Percentiles rank a stretch among this genome's conserved stretches.
These are phyloP conservation scores for Anagyrus pseudococci DNA, from an alignment of 2,888 invertebrate species.

Conservation along the genomic window DNA sequence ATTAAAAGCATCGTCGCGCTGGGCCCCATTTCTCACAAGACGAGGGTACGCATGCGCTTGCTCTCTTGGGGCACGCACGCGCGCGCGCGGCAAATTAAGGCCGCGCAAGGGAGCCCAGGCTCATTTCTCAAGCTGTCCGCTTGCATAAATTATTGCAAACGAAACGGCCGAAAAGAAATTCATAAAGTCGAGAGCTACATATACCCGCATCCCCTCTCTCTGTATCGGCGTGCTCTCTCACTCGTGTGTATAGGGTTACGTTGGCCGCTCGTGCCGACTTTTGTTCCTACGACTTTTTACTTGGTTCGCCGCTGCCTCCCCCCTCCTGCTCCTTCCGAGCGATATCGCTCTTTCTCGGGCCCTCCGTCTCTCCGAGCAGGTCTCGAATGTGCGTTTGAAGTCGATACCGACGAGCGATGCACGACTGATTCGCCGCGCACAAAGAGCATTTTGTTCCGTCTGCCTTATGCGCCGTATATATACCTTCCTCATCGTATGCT, in stretches of 20 bases:
- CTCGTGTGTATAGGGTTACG: too few relatives aligned
- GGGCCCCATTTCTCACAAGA: slow-evolving; percentile 58
- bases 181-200: slow-evolving; percentile 50
- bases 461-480: too few relatives aligned
- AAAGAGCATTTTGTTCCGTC: slow-evolving; percentile 39
- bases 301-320: too few relatives aligned
- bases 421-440: slow-evolving; percentile 44
- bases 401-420: slow-evolving; percentile 43
- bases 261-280: too few relatives aligned
- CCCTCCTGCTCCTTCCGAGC: neutral
- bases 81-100: slow-evolving; percentile 60
- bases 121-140: slow-evolving; percentile 59
- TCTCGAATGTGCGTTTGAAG: slow-evolving; percentile 36
- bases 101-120: slow-evolving; percentile 55
- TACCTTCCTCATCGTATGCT: too few relatives aligned
- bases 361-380: slow-evolving; percentile 7
- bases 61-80: too few relatives aligned
- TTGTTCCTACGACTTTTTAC: too few relatives aligned
- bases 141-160: slow-evolving; percentile 59
- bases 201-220: slow-evolving; percentile 32
- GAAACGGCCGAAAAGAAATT: slow-evolving; percentile 56
- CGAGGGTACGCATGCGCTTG: slow-evolving; percentile 57
- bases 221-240: slow-evolving; percentile 8
- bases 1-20: too few relatives aligned
- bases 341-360: slow-evolving; percentile 19